phyloP scores from a whole-genome alignment of 2,113 vertebrate species.

The Actinemys pallida region DNA sequence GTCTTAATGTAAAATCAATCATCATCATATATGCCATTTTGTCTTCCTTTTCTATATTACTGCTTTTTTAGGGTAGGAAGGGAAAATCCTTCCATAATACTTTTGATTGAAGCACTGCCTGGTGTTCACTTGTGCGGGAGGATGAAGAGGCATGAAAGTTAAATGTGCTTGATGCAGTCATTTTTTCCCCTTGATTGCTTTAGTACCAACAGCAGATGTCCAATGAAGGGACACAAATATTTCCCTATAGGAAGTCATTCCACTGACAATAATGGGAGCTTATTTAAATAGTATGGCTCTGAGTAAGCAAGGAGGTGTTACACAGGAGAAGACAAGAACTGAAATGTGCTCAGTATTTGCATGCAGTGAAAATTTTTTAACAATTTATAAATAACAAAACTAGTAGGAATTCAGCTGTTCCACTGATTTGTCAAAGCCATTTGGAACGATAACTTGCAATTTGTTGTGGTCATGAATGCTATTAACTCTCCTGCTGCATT shows the following conservation, averaged over 20 bases:
- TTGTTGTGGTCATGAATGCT: slow-evolving; percentile 62
- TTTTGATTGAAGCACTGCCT: slow-evolving; percentile 56
- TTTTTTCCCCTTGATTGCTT: slow-evolving; percentile 72
- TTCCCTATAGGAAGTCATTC: slow-evolving; percentile 76
- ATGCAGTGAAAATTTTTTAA: slow-evolving; percentile 52
- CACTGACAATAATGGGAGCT: slow-evolving; percentile 76
- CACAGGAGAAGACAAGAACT: slow-evolving; percentile 52
- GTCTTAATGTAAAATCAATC: not conserved
- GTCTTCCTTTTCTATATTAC: slow-evolving; percentile 15
- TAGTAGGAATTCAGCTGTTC: slow-evolving; percentile 62
- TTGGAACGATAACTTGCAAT: slow-evolving; percentile 68
- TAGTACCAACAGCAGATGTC: slow-evolving; percentile 76
- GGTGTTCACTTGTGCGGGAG: slow-evolving; percentile 62
- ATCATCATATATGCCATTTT: not conserved
- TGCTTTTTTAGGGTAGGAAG: slow-evolving; percentile 27
- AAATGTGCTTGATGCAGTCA: slow-evolving; percentile 71
- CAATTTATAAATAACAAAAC: slow-evolving; percentile 62
- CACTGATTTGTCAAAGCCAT: slow-evolving; percentile 63
- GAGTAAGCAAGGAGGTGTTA: slow-evolving; percentile 43
- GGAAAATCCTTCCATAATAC: slow-evolving; percentile 29
- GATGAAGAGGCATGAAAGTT: slow-evolving; percentile 73
- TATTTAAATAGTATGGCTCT: slow-evolving; percentile 66
- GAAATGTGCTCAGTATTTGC: slow-evolving; percentile 65
- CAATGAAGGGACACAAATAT: slow-evolving; percentile 75
- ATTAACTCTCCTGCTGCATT: slow-evolving; percentile 69